Evolutionary conservation across 1,140 invertebrate genomes (phyloP).

Genomic region (Lysiphlebus fabarum): DNA sequence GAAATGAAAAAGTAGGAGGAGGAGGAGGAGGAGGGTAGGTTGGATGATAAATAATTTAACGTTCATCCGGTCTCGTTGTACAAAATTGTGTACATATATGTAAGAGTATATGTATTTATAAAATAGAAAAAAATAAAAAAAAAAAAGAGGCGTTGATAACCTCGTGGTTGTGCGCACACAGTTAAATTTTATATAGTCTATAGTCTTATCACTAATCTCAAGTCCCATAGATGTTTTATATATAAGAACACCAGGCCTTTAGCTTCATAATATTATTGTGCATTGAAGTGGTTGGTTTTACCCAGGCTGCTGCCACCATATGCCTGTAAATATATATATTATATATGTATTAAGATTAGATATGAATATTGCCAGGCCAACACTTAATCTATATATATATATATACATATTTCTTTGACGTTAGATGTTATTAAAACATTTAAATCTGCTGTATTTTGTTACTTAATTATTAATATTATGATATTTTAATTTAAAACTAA

Average conservation of each 20-base stretch:
- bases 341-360: conserved; percentile 36
- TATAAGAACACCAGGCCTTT: too few relatives aligned
- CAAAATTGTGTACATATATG: too few relatives aligned
- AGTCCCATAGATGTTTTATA: background rate
- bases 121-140: too few relatives aligned
- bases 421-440: background rate
- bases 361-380: conserved; percentile 3
- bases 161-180: conserved; percentile 9
- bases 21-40: conserved; percentile 41
- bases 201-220: conserved; percentile 40
- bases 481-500: too few relatives aligned
- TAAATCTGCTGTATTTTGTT: background rate
- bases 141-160: conserved; percentile 39
- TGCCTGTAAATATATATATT: too few relatives aligned
- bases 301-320: conserved; percentile 15
- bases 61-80: conserved; percentile 31
- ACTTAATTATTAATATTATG: too few relatives aligned
- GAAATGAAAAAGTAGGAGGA: too few relatives aligned
- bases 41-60: conserved; percentile 50
- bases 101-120: too few relatives aligned
- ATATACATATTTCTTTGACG: too few relatives aligned
- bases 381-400: background rate
- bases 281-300: conserved; percentile 30
- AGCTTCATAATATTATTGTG: conserved; percentile 23
- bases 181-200: background rate